Percentiles rank a stretch among this genome's conserved stretches.
These are phyloP conservation scores for Zaprionus vittiger DNA, from an alignment of 1,140 invertebrate species.

Conservation along the genomic window DNA sequence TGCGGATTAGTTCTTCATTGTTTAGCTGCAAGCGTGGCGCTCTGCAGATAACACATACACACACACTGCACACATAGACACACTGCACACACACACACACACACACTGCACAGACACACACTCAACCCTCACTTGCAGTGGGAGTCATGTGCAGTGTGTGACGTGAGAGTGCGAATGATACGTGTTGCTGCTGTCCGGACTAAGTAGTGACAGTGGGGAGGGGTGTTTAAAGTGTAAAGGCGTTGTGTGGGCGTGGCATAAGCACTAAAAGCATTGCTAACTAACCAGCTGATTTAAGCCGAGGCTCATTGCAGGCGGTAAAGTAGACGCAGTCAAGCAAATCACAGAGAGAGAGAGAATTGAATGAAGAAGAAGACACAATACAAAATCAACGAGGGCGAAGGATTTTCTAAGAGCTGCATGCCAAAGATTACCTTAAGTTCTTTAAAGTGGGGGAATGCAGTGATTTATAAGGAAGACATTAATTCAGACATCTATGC, in stretches of 20 bases:
- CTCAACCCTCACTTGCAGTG: constrained; percentile 32
- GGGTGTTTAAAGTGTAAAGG: background rate
- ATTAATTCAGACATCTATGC: too few species aligned
- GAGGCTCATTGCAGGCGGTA: constrained; percentile 25
- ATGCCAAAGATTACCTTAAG: background rate
- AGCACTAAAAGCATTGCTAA: constrained; percentile 61
- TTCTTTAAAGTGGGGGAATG: background rate
- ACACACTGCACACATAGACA: background rate
- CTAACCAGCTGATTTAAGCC: constrained; percentile 64
- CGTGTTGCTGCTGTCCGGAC: constrained; percentile 43
- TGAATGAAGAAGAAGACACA: background rate
- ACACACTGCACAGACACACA: background rate
- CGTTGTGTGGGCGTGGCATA: constrained; percentile 53
- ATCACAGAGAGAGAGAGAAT: background rate
- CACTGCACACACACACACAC: constrained; percentile 4
- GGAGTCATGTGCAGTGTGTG: constrained; percentile 48
- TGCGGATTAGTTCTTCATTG: constrained; percentile 81
- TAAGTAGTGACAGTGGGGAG: constrained; percentile 48
- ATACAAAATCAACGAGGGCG: constrained; percentile 1
- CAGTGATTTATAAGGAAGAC: too few species aligned
- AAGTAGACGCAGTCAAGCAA: constrained; percentile 6
- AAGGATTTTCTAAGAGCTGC: background rate
- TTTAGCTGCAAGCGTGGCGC: constrained; percentile 79
- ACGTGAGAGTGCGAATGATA: constrained; percentile 46
- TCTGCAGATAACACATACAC: constrained; percentile 67